Percentiles rank a stretch among this genome's conserved stretches.
Conservation (phyloP, 1,140 invertebrate species). For the Papilio helenus region DNA sequence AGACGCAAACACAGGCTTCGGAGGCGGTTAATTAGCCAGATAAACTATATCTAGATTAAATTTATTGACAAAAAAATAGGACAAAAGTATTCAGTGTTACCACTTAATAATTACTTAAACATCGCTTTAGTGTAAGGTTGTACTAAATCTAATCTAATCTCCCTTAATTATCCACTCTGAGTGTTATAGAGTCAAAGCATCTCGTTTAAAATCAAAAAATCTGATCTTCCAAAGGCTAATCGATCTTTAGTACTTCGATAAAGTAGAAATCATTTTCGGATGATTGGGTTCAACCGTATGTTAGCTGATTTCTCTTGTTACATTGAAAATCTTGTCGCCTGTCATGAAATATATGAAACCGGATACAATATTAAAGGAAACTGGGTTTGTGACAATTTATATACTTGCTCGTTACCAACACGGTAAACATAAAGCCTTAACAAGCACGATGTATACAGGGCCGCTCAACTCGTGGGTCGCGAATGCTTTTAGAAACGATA, state of each 20-base stretch:
- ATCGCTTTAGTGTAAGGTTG: too few relatives aligned
- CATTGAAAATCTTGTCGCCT: neutral
- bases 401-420: slow-evolving; percentile 33
- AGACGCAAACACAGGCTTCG: neutral
- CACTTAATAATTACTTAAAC: neutral
- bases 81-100: neutral
- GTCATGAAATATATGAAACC: slow-evolving; percentile 29
- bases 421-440: slow-evolving; percentile 33
- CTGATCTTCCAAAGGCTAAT: neutral
- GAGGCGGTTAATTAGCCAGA: slow-evolving; percentile 10
- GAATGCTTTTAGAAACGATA: slow-evolving; percentile 1
- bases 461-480: neutral
- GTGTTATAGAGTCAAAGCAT: too few relatives aligned
- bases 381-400: slow-evolving; percentile 33
- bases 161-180: too few relatives aligned
- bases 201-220: neutral
- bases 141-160: too few relatives aligned
- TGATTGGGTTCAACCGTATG: neutral
- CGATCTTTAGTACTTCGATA: neutral
- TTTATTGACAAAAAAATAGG: neutral
- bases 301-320: slow-evolving; percentile 11
- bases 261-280: neutral
- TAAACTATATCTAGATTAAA: slow-evolving; percentile 1
- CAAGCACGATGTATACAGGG: slow-evolving; percentile 26
- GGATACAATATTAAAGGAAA: slow-evolving; percentile 32